Evolutionary conservation across 2,888 invertebrate genomes (phyloP).

Genomic region (Autographa pulchrina): DNA sequence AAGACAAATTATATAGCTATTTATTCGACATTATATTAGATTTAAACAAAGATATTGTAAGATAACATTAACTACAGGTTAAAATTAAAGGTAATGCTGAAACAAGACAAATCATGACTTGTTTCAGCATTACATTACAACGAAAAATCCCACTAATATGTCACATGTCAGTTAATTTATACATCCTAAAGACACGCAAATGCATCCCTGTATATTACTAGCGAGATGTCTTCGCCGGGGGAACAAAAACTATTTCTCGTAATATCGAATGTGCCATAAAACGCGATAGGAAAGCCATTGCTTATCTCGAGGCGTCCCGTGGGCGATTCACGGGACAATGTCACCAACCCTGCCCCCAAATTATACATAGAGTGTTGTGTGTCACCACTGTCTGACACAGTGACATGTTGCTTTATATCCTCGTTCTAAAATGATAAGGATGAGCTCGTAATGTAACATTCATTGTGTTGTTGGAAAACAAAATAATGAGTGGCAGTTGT

Average conservation of each 20-base stretch:
- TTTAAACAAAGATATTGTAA: no score
- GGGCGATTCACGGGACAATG: slow-evolving; percentile 62
- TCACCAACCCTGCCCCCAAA: slow-evolving; percentile 60
- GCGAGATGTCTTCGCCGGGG: slow-evolving; percentile 63
- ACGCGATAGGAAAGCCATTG: slow-evolving; percentile 76
- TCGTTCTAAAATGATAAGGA: background rate
- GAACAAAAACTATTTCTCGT: slow-evolving; percentile 77
- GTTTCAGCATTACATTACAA: no score
- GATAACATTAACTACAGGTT: no score
- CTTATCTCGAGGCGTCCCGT: slow-evolving; percentile 70
- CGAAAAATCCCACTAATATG: no score
- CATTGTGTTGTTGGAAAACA: slow-evolving; percentile 2
- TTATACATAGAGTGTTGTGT: slow-evolving; percentile 50
- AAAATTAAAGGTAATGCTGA: no score
- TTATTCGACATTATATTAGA: no score
- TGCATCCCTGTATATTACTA: slow-evolving; percentile 60
- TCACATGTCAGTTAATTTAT: background rate
- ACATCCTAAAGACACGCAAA: slow-evolving; percentile 21
- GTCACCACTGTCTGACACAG: slow-evolving; percentile 38
- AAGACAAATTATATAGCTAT: no score
- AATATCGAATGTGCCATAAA: slow-evolving; percentile 76
- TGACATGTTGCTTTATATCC: slow-evolving; percentile 23
- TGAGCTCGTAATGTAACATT: background rate
- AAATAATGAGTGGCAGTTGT: background rate
- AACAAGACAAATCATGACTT: no score